Base-by-base conservation (phyloP, 2,888 invertebrate species). In the Therioaphis trifolii region DNA sequence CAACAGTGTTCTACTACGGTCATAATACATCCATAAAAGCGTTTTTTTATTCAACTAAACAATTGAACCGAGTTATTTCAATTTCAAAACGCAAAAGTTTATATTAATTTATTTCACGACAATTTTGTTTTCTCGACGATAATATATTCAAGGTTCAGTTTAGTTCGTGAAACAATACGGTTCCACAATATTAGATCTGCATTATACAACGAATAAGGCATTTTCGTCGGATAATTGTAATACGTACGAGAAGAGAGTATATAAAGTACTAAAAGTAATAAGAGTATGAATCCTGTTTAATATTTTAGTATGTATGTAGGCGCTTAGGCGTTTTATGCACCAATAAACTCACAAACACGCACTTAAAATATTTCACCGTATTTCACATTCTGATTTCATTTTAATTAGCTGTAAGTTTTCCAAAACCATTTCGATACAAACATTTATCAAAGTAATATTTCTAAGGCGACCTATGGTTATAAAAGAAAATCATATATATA, bases 281-380 rank as follows among this genome's bases (percentile, higher is more conserved):
- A n/a, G n/a, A n/a, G n/a, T n/a, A n/a, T n/a, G 55, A 74, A 55
- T 35, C 52, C 35, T 21, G 21, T 74, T 74, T 55, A 35, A 61
- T 15, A n/a, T 55, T 55, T 55, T n/a, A 55, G 21, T 55, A 55
- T n/a, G n/a, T 52, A 52, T 4, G 7, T n/a, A n/a, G 52, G 18
- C 2, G 18, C 21, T n/a, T 52, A 52, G n/a, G 21, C 21, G 55
- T 55, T n/a, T 55, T 55, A 55, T 9, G 55, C 55, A 55, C 21
- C 21, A 55, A 52, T 35, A 52, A 74, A 35, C 52, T 15, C 55
- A 9, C 14, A 35, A 74, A 74, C 29, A 55, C 72, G 21, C 35
- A 52, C 52, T 55, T 55, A 9, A 74, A 74, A 52, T 52, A 74
- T 35, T 72, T n/a, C n/a, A n/a, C n/a, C n/a, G n/a, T n/a, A n/a